Evolutionary conservation across 2,113 vertebrate species (phyloP).

Genomic region (Semnornis frantzii): DNA sequence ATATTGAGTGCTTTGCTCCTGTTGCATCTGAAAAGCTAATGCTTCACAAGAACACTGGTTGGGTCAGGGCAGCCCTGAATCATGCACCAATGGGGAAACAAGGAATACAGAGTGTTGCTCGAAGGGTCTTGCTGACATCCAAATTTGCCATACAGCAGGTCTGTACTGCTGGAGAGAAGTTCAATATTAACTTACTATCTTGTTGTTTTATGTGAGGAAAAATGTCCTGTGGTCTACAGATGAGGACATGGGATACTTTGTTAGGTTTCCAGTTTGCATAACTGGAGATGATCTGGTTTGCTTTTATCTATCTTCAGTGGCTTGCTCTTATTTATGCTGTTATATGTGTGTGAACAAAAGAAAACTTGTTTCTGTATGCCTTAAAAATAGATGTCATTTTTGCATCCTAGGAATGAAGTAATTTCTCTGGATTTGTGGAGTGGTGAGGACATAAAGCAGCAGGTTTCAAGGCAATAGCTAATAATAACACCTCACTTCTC

Average conservation of each 20-base stretch:
- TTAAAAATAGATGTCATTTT: accelerated
- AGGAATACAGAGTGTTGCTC: background rate
- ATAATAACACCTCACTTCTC: background rate
- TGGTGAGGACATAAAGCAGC: background rate
- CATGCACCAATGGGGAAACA: background rate
- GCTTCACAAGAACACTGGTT: background rate
- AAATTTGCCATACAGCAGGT: background rate
- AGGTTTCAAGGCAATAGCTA: background rate
- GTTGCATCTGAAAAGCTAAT: background rate
- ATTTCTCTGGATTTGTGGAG: background rate
- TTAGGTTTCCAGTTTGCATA: background rate
- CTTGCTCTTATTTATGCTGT: background rate
- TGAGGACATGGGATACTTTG: background rate
- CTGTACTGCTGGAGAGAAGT: background rate
- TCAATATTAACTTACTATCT: background rate
- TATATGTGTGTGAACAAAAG: background rate
- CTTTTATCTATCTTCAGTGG: background rate
- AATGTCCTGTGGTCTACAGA: background rate
- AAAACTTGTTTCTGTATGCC: background rate
- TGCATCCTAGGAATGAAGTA: background rate
- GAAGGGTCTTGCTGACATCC: background rate
- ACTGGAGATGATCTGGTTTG: background rate
- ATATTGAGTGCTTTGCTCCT: background rate
- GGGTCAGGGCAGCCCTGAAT: accelerated
- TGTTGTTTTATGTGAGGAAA: background rate